A percentile compares a stretch with the other conserved stretches of the same genome.
Conservation (phyloP, 2,113 vertebrate genomes). For the Lota lota region DNA sequence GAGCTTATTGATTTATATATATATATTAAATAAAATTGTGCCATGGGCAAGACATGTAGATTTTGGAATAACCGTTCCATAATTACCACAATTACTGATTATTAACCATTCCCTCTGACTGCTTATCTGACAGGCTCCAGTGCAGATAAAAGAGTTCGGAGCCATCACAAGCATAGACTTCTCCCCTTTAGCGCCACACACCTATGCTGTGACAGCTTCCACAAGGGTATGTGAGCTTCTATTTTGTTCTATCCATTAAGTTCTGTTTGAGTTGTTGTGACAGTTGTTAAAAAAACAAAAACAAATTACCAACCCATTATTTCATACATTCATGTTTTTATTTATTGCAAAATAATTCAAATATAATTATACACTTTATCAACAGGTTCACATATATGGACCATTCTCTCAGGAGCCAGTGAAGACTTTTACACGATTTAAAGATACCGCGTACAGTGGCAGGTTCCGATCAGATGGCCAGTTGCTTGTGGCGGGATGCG, state of each 20-base stretch:
- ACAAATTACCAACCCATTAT: too few species aligned
- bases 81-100: not conserved
- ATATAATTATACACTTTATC: not conserved
- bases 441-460: slow-evolving; percentile 86
- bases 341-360: too few species aligned
- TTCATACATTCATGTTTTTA: too few species aligned
- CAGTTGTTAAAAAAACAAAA: too few species aligned
- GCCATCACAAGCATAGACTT: slow-evolving; percentile 88
- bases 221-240: slow-evolving; percentile 80
- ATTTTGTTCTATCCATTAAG: too few species aligned
- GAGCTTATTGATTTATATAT: not conserved
- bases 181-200: slow-evolving; percentile 82
- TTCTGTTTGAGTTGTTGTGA: too few species aligned
- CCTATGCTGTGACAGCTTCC: slow-evolving; percentile 93
- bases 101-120: slow-evolving; percentile 6
- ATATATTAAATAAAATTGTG: not conserved
- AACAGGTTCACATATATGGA: slow-evolving; percentile 91
- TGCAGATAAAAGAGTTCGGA: slow-evolving; percentile 97
- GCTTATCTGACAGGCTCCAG: slow-evolving; percentile 74
- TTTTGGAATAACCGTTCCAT: too few species aligned
- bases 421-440: slow-evolving; percentile 89
- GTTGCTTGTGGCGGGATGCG: slow-evolving; percentile 87
- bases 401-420: slow-evolving; percentile 89
- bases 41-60: not conserved
- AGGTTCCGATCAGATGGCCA: slow-evolving; percentile 87